phyloP scores from a whole-genome alignment of 2,797 vertebrate genomes.

The Gymnocypris eckloni region DNA sequence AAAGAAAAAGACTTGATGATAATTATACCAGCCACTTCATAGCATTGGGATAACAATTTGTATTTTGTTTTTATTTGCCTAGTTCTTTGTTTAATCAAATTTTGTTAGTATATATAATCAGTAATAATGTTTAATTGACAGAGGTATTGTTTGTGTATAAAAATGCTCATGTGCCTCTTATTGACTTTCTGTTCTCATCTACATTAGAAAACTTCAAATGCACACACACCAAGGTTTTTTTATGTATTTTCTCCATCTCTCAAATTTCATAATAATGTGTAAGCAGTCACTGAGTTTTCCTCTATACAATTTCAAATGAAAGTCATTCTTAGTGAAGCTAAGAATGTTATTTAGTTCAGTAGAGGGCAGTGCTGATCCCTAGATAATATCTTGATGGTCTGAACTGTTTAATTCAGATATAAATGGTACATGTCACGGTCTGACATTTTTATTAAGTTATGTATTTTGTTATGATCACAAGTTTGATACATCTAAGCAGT shows the following conservation, averaged over 20 bases:
- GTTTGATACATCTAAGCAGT: too few relatives aligned
- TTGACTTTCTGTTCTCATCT: constrained; percentile 23
- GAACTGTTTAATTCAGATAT: not conserved
- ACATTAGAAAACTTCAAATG: not conserved
- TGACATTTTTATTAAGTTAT: too few relatives aligned
- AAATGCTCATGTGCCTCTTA: constrained; percentile 26
- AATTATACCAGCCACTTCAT: constrained; percentile 41
- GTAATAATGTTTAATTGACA: constrained; percentile 4
- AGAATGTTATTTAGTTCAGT: not conserved
- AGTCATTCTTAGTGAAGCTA: not conserved
- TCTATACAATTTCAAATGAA: not conserved
- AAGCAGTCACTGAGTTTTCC: not conserved
- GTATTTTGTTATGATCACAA: too few relatives aligned
- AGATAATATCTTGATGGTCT: not conserved
- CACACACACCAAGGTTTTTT: not conserved
- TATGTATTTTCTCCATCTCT: not conserved
- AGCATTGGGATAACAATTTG: not conserved
- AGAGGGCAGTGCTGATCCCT: constrained; percentile 34
- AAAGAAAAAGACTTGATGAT: constrained; percentile 51
- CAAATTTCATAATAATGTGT: not conserved
- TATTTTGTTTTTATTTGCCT: not conserved
- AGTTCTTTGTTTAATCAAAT: constrained; percentile 35
- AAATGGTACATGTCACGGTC: not conserved
- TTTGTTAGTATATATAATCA: constrained; percentile 12
- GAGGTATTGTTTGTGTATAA: constrained; percentile 1